These are phyloP conservation scores for Palaemon carinicauda DNA, from an alignment of 1,140 invertebrate species.

Conservation along the genomic window DNA sequence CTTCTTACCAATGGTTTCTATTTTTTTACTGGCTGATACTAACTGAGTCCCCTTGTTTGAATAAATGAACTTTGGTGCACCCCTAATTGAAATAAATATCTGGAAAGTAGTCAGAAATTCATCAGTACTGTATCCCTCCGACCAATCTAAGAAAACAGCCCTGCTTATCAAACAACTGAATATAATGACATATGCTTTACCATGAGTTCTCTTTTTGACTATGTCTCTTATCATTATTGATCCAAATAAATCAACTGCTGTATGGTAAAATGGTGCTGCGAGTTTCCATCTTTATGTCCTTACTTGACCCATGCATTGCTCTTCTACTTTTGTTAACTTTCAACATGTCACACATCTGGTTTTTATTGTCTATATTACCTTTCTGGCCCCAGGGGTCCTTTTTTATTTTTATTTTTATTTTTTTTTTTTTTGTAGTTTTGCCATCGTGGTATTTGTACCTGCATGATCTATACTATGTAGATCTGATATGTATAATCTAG, in stretches of 20 bases:
- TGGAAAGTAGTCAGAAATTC: not conserved
- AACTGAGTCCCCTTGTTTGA: not conserved
- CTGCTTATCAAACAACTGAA: not conserved
- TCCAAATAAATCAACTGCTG: not conserved
- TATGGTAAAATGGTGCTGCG: not conserved
- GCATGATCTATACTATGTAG: not conserved
- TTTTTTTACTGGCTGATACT: not conserved
- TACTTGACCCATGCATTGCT: not conserved
- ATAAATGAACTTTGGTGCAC: not conserved
- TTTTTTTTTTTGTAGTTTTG: too few species aligned
- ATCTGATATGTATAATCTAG: too few species aligned
- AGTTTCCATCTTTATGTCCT: not conserved
- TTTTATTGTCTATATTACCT: not conserved
- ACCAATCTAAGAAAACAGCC: not conserved
- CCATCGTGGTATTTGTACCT: not conserved
- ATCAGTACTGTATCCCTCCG: not conserved
- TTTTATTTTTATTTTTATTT: too few species aligned
- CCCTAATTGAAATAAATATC: not conserved
- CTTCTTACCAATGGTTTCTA: not conserved
- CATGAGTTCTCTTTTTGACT: not conserved
- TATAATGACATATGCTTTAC: not conserved
- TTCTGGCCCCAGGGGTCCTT: too few species aligned
- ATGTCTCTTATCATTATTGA: not conserved
- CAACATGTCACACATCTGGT: too few species aligned
- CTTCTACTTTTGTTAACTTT: not conserved